These are phyloP conservation scores for Pollenia amentaria DNA, from an alignment of 2,888 invertebrate species.

Conservation along the genomic window DNA sequence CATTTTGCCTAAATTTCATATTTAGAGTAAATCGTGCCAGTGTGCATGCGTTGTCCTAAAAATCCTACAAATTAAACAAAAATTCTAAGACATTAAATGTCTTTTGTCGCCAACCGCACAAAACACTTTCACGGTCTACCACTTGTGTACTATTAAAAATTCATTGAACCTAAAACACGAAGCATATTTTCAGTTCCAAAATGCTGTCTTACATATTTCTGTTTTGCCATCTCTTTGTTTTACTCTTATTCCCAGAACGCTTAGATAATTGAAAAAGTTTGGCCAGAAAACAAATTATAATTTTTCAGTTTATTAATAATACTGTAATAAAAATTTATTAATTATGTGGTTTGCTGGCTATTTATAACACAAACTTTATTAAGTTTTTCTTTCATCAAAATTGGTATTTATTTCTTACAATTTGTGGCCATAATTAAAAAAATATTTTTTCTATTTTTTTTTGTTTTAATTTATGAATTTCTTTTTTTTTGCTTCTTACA, in stretches of 20 bases:
- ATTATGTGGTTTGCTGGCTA: slow-evolving; percentile 46
- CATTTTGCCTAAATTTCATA: no score
- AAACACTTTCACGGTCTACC: slow-evolving; percentile 71
- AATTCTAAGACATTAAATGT: slow-evolving; percentile 46
- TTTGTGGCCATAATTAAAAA: slow-evolving; percentile 67
- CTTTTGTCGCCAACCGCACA: slow-evolving; percentile 56
- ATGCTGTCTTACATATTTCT: slow-evolving; percentile 4
- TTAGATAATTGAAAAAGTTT: slow-evolving; percentile 71
- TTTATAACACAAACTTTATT: slow-evolving; percentile 38
- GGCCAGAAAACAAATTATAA: slow-evolving; percentile 49
- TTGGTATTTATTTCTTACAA: slow-evolving; percentile 48
- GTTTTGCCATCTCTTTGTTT: slow-evolving; percentile 32
- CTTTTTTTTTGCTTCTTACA: background rate
- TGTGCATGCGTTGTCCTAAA: background rate
- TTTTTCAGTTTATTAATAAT: slow-evolving; percentile 61
- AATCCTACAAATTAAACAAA: slow-evolving; percentile 4
- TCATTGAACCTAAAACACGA: slow-evolving; percentile 64
- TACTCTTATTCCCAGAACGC: background rate
- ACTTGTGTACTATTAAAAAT: slow-evolving; percentile 68
- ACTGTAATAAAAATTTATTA: slow-evolving; percentile 69
- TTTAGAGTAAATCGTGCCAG: background rate
- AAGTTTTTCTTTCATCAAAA: slow-evolving; percentile 23
- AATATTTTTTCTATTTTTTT: slow-evolving; percentile 21
- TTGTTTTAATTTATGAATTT: background rate
- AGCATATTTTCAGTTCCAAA: slow-evolving; percentile 29